phyloP scores from a whole-genome alignment of 2,888 invertebrate genomes.

The Celastrina argiolus region DNA sequence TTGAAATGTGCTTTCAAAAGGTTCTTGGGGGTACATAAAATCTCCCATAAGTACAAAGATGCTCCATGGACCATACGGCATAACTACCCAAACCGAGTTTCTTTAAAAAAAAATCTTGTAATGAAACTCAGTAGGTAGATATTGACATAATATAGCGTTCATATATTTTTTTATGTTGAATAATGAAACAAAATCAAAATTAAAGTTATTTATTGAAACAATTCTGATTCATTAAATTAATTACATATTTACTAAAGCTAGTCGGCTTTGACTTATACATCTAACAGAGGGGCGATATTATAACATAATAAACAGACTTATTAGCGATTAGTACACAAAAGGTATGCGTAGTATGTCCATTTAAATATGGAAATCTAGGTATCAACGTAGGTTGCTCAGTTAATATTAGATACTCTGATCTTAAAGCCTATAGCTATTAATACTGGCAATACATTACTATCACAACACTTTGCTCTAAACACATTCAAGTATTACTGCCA shows the following conservation, averaged over 20 bases:
- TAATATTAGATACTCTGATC: conserved; percentile 45
- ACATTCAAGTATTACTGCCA: not conserved
- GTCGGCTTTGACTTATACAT: conserved; percentile 60
- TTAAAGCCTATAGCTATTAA: conserved; percentile 10
- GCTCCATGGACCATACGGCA: too few relatives aligned
- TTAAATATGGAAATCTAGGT: conserved; percentile 52
- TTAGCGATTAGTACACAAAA: not conserved
- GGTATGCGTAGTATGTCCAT: conserved; percentile 31
- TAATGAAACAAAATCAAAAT: conserved; percentile 51
- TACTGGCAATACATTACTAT: conserved; percentile 18
- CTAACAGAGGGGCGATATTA: conserved; percentile 65
- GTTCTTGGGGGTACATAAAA: too few relatives aligned
- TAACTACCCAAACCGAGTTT: not conserved
- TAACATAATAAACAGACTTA: conserved; percentile 50
- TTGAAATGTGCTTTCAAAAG: too few relatives aligned
- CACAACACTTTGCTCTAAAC: not conserved
- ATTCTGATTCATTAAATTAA: conserved; percentile 67
- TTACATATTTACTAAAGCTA: conserved; percentile 64
- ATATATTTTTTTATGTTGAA: conserved; percentile 17
- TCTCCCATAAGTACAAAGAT: too few relatives aligned
- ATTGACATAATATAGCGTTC: not conserved
- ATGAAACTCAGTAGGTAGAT: not conserved
- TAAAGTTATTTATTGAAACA: conserved; percentile 77
- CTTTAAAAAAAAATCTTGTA: too few relatives aligned
- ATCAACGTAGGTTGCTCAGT: conserved; percentile 63